Conservation (phyloP, 2,113 vertebrate genomes). For the Mus pahari region DNA sequence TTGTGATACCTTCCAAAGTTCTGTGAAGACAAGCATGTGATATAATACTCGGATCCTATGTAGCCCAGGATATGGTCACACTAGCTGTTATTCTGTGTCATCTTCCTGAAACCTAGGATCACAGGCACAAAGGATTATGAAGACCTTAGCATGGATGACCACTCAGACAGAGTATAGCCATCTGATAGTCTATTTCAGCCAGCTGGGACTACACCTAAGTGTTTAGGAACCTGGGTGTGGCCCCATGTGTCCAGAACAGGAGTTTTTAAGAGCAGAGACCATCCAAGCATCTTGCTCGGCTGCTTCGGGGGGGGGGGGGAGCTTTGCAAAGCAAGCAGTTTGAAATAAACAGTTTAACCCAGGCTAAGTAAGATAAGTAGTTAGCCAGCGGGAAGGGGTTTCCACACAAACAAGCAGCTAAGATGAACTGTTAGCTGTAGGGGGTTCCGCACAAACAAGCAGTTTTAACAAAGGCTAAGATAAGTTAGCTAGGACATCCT, state of each 20-base stretch:
- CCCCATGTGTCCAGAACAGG: not conserved
- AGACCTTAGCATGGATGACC: not conserved
- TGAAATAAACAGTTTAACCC: not conserved
- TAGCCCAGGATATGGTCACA: not conserved
- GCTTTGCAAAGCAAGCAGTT: not conserved
- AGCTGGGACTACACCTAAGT: not conserved
- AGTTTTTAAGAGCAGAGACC: not conserved
- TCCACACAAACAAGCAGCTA: not conserved
- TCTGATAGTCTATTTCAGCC: not conserved
- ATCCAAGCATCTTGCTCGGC: not conserved
- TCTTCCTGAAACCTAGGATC: not conserved
- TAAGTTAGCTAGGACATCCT: not conserved
- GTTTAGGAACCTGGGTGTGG: not conserved
- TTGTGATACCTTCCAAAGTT: not conserved
- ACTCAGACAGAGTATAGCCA: not conserved
- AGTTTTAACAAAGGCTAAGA: not conserved
- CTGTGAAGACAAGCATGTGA: not conserved
- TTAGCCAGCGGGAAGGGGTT: not conserved
- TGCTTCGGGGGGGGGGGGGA: not conserved
- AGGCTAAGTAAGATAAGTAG: not conserved
- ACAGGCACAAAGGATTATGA: not conserved
- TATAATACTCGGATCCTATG: not conserved
- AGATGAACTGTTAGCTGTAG: not conserved
- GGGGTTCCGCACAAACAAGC: not conserved
- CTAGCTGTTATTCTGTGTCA: not conserved